Percentiles rank a stretch among this genome's conserved stretches.
Conservation (phyloP, 1,140 invertebrate genomes). For the Pseudoatta argentina region DNA sequence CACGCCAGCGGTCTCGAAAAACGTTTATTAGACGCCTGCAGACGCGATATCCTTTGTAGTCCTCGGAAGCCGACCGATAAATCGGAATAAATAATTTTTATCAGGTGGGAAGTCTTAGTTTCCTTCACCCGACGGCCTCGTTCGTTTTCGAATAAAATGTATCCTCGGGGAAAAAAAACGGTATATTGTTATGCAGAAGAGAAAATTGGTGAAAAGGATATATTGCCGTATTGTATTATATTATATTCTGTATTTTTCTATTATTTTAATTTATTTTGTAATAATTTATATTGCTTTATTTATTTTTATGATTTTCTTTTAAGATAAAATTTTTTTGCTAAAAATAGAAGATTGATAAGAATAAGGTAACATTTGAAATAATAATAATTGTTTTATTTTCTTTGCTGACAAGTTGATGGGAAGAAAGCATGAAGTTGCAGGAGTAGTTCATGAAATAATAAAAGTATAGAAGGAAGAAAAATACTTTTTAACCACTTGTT, state of each 20-base stretch:
- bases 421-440: slow-evolving; percentile 17
- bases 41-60: slow-evolving; percentile 22
- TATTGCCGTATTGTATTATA: background rate
- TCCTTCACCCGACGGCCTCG: background rate
- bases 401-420: background rate
- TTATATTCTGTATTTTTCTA: background rate
- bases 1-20: background rate
- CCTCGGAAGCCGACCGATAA: slow-evolving; percentile 28
- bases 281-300: background rate
- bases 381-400: slow-evolving; percentile 5
- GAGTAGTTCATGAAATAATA: slow-evolving; percentile 18
- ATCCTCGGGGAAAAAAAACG: background rate
- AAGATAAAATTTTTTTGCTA: background rate
- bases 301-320: background rate
- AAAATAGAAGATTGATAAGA: background rate
- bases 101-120: background rate
- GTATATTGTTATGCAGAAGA: slow-evolving; percentile 17
- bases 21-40: slow-evolving; percentile 28
- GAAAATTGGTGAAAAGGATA: background rate
- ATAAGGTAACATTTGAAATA: slow-evolving; percentile 7
- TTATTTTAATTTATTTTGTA: background rate
- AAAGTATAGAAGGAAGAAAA: background rate
- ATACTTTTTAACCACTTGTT: slow-evolving; percentile 39
- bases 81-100: slow-evolving; percentile 61
- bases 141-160: slow-evolving; percentile 31